phyloP scores from a whole-genome alignment of 2,113 vertebrate genomes.

The Carlito syrichta region DNA sequence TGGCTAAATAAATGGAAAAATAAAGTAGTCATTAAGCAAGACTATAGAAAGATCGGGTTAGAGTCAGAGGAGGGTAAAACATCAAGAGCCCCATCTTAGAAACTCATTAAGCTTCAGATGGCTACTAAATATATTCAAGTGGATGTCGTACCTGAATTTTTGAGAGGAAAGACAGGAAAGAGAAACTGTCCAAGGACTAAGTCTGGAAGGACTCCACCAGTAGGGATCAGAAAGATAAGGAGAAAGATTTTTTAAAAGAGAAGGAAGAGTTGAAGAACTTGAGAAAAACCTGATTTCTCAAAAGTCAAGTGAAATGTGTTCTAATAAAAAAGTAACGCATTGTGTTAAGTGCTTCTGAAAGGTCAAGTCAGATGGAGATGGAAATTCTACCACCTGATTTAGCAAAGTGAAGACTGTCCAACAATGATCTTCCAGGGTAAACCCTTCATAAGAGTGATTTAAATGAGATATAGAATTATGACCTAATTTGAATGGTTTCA shows the following conservation, averaged over 20 bases:
- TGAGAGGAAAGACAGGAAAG: not conserved
- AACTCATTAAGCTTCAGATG: not conserved
- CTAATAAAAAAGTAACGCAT: not conserved
- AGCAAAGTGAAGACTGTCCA: not conserved
- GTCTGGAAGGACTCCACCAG: not conserved
- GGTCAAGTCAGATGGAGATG: not conserved
- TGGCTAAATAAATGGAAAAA: not conserved
- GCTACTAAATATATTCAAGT: not conserved
- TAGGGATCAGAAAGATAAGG: not conserved
- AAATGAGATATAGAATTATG: not conserved
- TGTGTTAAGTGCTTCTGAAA: not conserved
- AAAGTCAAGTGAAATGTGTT: not conserved
- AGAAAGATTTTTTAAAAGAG: not conserved
- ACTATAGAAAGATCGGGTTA: not conserved
- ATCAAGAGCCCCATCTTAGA: not conserved
- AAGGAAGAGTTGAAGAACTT: not conserved
- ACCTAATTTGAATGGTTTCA: not conserved
- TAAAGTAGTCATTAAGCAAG: not conserved
- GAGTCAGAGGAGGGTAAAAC: not conserved
- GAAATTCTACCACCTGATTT: not conserved
- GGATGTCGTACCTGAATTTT: not conserved
- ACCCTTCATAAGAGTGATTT: not conserved
- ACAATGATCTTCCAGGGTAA: not conserved
- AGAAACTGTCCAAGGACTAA: not conserved
- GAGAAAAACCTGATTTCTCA: not conserved